Percentiles rank a stretch among this genome's conserved stretches.
Conservation (phyloP, 2,797 vertebrate genomes). For the Tamandua tetradactyla region DNA sequence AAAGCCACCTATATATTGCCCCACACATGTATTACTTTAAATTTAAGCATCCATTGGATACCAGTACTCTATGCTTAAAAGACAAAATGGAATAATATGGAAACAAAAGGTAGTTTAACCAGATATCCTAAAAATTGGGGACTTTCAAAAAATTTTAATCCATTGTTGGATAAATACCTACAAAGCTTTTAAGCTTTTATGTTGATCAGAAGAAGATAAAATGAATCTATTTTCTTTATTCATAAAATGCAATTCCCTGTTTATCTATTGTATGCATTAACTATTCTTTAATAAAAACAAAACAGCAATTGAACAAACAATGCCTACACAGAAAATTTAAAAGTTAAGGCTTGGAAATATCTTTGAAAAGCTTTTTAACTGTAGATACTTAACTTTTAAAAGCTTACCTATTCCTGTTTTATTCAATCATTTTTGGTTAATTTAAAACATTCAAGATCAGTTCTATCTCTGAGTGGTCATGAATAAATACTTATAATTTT, state of each 20-base stretch:
- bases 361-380: not conserved
- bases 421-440: not conserved
- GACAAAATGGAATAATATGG: not conserved
- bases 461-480: not conserved
- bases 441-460: not conserved
- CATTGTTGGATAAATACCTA: not conserved
- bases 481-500: not conserved
- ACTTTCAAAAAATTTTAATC: not conserved
- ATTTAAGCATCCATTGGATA: not conserved
- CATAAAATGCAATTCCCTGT: not conserved
- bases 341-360: constrained; percentile 25
- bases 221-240: constrained; percentile 8
- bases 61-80: not conserved
- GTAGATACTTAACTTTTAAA: constrained; percentile 42
- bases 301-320: constrained; percentile 19
- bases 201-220: not conserved
- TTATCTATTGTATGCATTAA: not conserved
- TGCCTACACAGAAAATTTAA: constrained; percentile 53
- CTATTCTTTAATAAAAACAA: not conserved
- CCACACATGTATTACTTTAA: not conserved
- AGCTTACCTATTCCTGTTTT: constrained; percentile 5
- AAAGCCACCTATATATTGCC: not conserved
- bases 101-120: not conserved
- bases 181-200: not conserved
- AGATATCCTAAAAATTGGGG: not conserved